Conservation (phyloP, 2,888 invertebrate species). For the Pseudococcus jackbeardsleyi region DNA sequence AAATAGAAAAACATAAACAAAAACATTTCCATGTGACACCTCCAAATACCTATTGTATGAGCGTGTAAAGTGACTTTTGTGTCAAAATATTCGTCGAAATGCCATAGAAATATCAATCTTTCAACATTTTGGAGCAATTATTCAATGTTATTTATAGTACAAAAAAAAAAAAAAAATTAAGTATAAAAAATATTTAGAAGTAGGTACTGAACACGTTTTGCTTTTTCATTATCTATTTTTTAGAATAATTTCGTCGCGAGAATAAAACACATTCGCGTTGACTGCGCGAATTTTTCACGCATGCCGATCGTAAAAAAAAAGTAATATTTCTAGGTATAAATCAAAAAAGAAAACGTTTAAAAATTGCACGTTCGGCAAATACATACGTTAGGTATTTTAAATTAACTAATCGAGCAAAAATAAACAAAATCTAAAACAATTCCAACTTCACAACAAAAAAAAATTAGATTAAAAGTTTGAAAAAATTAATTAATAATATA, state of each 20-base stretch:
- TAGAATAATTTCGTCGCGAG: neutral
- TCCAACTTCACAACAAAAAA: conserved; percentile 25
- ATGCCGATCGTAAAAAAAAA: neutral
- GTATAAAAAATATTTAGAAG: neutral
- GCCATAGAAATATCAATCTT: neutral
- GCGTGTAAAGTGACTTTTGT: neutral
- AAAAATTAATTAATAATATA: conserved; percentile 55
- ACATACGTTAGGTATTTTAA: neutral
- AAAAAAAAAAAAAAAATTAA: neutral
- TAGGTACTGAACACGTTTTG: neutral
- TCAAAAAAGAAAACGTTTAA: neutral
- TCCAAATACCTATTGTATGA: no score
- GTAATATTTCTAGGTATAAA: neutral
- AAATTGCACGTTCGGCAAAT: conserved; percentile 6
- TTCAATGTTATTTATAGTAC: neutral
- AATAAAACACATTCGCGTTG: neutral
- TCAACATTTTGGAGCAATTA: neutral
- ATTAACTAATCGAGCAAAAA: conserved; percentile 39
- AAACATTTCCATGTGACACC: neutral
- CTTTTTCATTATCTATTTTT: neutral
- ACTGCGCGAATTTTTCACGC: neutral
- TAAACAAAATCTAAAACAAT: conserved; percentile 33
- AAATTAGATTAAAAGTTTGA: neutral
- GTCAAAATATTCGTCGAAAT: neutral
- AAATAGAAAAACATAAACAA: neutral